These are phyloP conservation scores for Hoplodrina ambigua DNA, from an alignment of 2,888 invertebrate species.

Conservation along the genomic window DNA sequence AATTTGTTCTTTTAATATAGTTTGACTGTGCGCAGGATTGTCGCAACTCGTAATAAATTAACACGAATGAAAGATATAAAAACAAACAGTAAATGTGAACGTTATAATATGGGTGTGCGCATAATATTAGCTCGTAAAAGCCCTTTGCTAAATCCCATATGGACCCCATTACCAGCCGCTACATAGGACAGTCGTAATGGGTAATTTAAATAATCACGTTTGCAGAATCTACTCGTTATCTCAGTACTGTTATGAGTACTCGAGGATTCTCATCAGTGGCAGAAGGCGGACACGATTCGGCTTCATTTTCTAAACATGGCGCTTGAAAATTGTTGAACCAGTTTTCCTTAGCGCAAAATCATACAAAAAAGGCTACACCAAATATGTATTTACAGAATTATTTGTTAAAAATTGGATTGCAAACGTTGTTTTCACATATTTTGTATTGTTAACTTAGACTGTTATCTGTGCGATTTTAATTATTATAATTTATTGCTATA, in stretches of 20 bases:
- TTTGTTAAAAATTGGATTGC: neutral
- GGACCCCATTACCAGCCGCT: constrained; percentile 13
- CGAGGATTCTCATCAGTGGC: constrained; percentile 2
- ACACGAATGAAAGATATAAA: constrained; percentile 7
- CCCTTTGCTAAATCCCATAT: constrained; percentile 4
- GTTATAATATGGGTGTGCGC: neutral
- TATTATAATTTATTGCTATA: no score
- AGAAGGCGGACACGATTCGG: neutral
- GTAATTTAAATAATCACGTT: constrained; percentile 11
- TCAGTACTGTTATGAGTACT: neutral
- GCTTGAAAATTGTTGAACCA: neutral
- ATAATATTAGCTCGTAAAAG: constrained; percentile 2
- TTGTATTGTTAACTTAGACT: no score
- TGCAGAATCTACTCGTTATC: constrained; percentile 16
- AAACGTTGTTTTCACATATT: no score
- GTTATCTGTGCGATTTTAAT: no score
- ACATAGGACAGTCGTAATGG: constrained; percentile 13
- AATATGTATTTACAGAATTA: neutral
- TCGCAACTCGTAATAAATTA: constrained; percentile 13
- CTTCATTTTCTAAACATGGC: neutral
- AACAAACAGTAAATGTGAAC: neutral
- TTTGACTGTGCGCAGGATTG: constrained; percentile 15
- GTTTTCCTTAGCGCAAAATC: neutral
- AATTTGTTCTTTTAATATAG: constrained; percentile 58
- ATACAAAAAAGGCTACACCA: no score